Percentiles rank a stretch among this genome's conserved stretches.
phyloP scores from a whole-genome alignment of 2,113 vertebrate genomes.

The Pelvicachromis taeniatus region DNA sequence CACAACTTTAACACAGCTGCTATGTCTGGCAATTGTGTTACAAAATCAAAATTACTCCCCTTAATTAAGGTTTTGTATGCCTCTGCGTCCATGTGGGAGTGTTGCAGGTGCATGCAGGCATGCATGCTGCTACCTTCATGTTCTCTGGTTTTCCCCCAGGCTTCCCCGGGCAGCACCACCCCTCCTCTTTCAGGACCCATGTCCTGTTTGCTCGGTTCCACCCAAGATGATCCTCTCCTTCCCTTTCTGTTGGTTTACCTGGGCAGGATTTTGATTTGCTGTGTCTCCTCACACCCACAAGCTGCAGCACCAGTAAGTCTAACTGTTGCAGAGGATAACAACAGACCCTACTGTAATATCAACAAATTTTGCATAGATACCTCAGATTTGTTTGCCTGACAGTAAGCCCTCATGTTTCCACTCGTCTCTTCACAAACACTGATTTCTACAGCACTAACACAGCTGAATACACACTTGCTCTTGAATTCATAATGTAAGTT shows the following conservation, averaged over 20 bases:
- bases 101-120: neutral
- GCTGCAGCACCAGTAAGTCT: neutral
- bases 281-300: constrained; percentile 17
- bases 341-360: constrained; percentile 46
- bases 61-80: neutral
- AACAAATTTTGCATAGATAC: constrained; percentile 75
- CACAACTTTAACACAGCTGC: neutral
- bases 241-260: constrained; percentile 35
- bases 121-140: neutral
- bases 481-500: neutral
- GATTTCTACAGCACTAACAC: constrained; percentile 57
- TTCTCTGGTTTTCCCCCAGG: constrained; percentile 35
- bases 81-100: neutral
- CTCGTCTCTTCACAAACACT: constrained; percentile 53
- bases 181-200: constrained; percentile 46
- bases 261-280: constrained; percentile 73
- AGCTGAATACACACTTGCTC: neutral
- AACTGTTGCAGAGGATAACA: constrained; percentile 59
- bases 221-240: constrained; percentile 16
- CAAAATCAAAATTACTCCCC: neutral
- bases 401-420: constrained; percentile 5
- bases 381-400: constrained; percentile 79
- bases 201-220: constrained; percentile 64
- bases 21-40: neutral
- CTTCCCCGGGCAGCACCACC: neutral